Conservation (phyloP, 2,797 vertebrate species). For the Spea hammondii region DNA sequence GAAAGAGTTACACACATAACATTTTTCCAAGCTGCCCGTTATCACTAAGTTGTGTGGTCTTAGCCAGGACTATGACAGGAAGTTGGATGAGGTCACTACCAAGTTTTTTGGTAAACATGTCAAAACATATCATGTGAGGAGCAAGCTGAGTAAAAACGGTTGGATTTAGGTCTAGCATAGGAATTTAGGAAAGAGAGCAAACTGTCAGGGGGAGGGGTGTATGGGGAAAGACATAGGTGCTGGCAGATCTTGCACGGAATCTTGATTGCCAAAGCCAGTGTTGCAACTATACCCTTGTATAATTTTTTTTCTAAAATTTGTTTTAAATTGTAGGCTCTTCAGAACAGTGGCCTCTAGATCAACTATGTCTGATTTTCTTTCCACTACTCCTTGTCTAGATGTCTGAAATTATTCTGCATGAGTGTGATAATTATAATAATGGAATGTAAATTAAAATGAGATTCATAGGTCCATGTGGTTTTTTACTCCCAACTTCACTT, state of each 20-base stretch:
- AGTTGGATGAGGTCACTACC: slow-evolving; percentile 35
- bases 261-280: not conserved
- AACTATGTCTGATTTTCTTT: not conserved
- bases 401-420: not conserved
- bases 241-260: not conserved
- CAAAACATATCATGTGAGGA: slow-evolving; percentile 44
- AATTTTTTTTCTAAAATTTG: not conserved
- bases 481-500: not conserved
- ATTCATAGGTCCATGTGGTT: not conserved
- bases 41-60: slow-evolving; percentile 44
- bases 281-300: not conserved
- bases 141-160: slow-evolving; percentile 33
- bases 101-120: slow-evolving; percentile 46
- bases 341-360: not conserved
- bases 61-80: slow-evolving; percentile 11
- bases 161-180: slow-evolving; percentile 26
- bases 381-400: not conserved
- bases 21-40: not conserved
- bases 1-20: not conserved
- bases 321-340: slow-evolving; percentile 1
- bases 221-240: not conserved
- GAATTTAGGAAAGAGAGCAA: slow-evolving; percentile 2
- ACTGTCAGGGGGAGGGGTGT: not conserved
- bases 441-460: not conserved
- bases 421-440: too few relatives aligned